Conservation (phyloP, 1,140 invertebrate species). For the Yoshiicerus persimilis region DNA sequence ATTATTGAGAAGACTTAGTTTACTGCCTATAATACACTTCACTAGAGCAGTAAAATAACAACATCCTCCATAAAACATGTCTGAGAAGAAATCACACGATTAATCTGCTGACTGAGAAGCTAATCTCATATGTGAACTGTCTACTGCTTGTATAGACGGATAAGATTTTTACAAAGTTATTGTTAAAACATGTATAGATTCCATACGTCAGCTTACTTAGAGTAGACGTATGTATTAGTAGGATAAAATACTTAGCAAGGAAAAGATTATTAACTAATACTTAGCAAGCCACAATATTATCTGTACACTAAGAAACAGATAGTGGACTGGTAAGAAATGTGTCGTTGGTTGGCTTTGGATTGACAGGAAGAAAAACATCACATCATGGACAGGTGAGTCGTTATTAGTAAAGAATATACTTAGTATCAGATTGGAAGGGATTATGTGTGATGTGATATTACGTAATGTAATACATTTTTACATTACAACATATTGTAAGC, state of each 20-base stretch:
- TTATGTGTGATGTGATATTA: conserved; percentile 7
- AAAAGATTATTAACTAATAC: neutral
- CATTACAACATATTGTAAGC: conserved; percentile 7
- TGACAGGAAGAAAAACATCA: neutral
- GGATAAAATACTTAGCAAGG: neutral
- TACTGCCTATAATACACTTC: neutral
- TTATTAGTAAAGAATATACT: neutral
- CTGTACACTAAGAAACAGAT: too few relatives aligned
- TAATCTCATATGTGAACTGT: conserved; percentile 5
- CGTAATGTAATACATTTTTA: neutral
- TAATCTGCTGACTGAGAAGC: conserved; percentile 1
- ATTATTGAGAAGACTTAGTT: neutral
- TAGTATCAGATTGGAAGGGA: neutral
- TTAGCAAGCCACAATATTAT: neutral
- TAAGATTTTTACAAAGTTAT: neutral
- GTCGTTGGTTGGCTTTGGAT: neutral
- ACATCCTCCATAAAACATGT: conserved; percentile 17
- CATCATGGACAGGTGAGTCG: neutral
- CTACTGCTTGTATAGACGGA: neutral
- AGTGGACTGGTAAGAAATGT: neutral
- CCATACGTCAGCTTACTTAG: neutral
- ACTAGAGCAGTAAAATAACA: neutral
- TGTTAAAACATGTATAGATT: neutral
- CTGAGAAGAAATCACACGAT: conserved; percentile 1
- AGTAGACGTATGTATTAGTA: neutral